Evolutionary conservation across 2,888 invertebrate genomes (phyloP).

Genomic region (Polyploca ridens): DNA sequence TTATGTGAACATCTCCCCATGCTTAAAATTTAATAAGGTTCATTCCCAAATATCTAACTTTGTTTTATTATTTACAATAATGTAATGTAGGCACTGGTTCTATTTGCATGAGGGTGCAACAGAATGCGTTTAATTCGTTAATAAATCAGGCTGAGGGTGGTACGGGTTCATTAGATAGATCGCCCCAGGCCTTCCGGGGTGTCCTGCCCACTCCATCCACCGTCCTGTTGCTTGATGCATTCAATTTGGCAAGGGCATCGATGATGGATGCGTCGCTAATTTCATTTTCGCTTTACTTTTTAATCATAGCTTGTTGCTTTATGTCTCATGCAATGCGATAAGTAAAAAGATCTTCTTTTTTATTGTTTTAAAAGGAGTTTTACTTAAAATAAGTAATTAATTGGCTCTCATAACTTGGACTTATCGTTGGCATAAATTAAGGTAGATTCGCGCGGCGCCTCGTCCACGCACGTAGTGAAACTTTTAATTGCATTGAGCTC

Average conservation of each 20-base stretch:
- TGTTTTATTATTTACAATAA: slow-evolving; percentile 36
- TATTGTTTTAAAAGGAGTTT: slow-evolving; percentile 59
- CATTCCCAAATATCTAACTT: slow-evolving; percentile 22
- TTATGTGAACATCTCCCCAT: background rate
- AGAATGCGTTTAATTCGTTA: slow-evolving; percentile 84
- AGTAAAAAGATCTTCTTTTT: background rate
- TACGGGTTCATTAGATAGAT: slow-evolving; percentile 81
- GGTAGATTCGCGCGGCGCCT: slow-evolving; percentile 70
- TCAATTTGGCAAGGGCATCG: slow-evolving; percentile 66
- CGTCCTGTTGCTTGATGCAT: slow-evolving; percentile 68
- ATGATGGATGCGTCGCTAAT: slow-evolving; percentile 65
- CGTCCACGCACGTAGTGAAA: slow-evolving; percentile 83
- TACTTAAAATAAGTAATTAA: slow-evolving; percentile 79
- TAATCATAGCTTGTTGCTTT: slow-evolving; percentile 3
- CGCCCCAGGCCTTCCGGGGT: slow-evolving; percentile 79
- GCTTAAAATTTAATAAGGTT: background rate
- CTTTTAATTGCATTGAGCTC: slow-evolving; percentile 84
- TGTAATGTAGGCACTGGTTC: slow-evolving; percentile 35
- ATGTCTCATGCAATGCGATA: background rate
- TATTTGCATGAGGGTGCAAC: slow-evolving; percentile 76
- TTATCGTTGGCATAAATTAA: slow-evolving; percentile 81
- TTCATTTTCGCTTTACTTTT: slow-evolving; percentile 37
- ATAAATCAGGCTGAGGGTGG: slow-evolving; percentile 82
- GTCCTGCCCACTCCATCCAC: slow-evolving; percentile 67
- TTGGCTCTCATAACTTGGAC: slow-evolving; percentile 78